phyloP scores from a whole-genome alignment of 2,113 vertebrate genomes.

The Tyrannus savana region DNA sequence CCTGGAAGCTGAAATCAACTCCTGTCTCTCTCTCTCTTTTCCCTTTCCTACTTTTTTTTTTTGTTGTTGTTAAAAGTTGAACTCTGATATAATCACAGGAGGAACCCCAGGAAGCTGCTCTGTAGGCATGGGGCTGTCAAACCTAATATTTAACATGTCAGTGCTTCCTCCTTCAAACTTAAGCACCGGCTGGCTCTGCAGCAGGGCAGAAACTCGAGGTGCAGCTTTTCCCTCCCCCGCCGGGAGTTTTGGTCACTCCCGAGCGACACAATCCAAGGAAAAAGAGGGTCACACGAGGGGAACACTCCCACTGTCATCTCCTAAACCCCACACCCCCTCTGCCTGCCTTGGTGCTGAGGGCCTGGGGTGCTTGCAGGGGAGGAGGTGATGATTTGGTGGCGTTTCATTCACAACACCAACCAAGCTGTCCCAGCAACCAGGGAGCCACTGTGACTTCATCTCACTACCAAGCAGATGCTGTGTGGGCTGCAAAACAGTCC shows the following conservation, averaged over 20 bases:
- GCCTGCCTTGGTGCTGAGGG: background rate
- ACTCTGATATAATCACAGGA: fast-evolving
- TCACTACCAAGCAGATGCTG: background rate
- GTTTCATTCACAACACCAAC: background rate
- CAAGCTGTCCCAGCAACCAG: fast-evolving
- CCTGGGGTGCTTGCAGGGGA: background rate
- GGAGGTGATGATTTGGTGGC: background rate
- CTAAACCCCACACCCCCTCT: background rate
- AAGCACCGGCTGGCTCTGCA: background rate
- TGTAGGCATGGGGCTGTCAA: background rate
- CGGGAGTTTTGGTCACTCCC: background rate
- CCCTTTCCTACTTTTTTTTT: background rate
- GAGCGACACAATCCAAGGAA: background rate
- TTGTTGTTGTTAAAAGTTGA: background rate
- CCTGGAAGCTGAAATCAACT: background rate
- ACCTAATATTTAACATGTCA: background rate
- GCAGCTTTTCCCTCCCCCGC: background rate
- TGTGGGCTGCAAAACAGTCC: background rate
- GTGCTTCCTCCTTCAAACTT: fast-evolving
- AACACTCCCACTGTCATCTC: background rate
- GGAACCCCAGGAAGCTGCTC: background rate
- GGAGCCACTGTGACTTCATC: background rate
- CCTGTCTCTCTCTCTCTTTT: background rate
- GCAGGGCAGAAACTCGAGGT: background rate
- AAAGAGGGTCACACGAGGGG: background rate